Evolutionary conservation across 2,797 vertebrate species (phyloP), one percentile per base, ranked within the genome.

Genomic region (Spheniscus humboldti): DNA sequence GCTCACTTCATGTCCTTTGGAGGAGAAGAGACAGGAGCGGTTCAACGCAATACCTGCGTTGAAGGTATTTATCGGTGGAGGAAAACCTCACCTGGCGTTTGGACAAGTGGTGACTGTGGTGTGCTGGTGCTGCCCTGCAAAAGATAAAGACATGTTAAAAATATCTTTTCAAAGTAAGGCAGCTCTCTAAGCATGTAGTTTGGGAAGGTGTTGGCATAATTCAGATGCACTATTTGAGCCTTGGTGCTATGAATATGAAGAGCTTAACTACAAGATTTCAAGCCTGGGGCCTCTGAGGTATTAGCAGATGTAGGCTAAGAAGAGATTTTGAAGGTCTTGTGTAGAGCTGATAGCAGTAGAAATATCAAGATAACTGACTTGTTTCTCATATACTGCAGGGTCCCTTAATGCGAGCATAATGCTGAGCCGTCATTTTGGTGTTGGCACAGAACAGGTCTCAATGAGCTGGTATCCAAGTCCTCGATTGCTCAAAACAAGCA

Each of bases 41-140:
- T 30, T 62, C 52, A 43, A 1, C 48, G 14, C 41, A 41, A 39
- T 39, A 8, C 37, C 55, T 8, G 41, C 45, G 52, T 0, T 10
- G 47, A 23, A 63, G 14, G 33, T 43, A 37, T 87, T 63, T 8
- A 30, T 20, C 15, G 13, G 22, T 5, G 14, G 23, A 94, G 86
- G 37, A 62, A 68, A 88, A 47, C 94, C 98, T 99, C 97, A 99
- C 99, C 99, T 98, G 99, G 95, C 98, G 99, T 97, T 94, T 98
- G 99, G 92, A 98, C 97, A 66, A 98, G 99, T 0, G 99, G 97
- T 7, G 98, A 94, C n/a, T 98, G 98, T 2, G 97, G 80, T 48
- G 98, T 72, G 80, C 96, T 84, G 15, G 94, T 96, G 37, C 97
- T 98, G 83, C 98, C 98, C 99, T 99, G 98, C 52, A 98, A 98